Percentiles rank a stretch among this genome's conserved stretches.
Conservation (phyloP, 1,140 invertebrate genomes). For the Akabosia matsudoensis region DNA sequence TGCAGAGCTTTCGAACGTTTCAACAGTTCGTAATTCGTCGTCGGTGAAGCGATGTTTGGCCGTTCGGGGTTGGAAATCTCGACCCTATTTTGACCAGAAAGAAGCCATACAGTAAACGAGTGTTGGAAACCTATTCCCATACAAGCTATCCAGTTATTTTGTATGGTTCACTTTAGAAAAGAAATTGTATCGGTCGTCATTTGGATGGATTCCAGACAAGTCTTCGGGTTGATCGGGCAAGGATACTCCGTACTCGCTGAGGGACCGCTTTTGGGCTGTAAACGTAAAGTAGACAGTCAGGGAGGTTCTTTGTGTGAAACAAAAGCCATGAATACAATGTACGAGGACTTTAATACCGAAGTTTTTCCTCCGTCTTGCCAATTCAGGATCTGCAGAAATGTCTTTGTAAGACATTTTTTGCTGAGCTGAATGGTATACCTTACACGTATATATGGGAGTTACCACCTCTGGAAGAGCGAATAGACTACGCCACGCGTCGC, state of each 20-base stretch:
- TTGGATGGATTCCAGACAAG: conserved; percentile 30
- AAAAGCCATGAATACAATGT: too few relatives aligned
- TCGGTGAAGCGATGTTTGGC: conserved; percentile 40
- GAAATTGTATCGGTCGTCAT: conserved; percentile 41
- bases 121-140: too few relatives aligned
- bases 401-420: neutral
- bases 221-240: conserved; percentile 41
- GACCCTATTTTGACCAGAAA: conserved; percentile 38
- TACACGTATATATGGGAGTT: too few relatives aligned
- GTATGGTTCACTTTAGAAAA: conserved; percentile 39
- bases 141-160: too few relatives aligned
- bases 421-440: too few relatives aligned
- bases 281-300: neutral
- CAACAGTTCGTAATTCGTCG: conserved; percentile 39
- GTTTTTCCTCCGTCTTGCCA: neutral
- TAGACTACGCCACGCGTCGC: too few relatives aligned
- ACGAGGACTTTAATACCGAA: neutral
- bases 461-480: too few relatives aligned
- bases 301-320: too few relatives aligned
- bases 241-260: conserved; percentile 45
- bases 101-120: too few relatives aligned
- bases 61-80: conserved; percentile 44
- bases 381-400: neutral
- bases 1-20: conserved; percentile 44
- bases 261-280: conserved; percentile 26